A percentile compares a stretch with the other conserved stretches of the same genome.
phyloP scores from a whole-genome alignment of 2,888 invertebrate species.

The Melanostoma scalare region DNA sequence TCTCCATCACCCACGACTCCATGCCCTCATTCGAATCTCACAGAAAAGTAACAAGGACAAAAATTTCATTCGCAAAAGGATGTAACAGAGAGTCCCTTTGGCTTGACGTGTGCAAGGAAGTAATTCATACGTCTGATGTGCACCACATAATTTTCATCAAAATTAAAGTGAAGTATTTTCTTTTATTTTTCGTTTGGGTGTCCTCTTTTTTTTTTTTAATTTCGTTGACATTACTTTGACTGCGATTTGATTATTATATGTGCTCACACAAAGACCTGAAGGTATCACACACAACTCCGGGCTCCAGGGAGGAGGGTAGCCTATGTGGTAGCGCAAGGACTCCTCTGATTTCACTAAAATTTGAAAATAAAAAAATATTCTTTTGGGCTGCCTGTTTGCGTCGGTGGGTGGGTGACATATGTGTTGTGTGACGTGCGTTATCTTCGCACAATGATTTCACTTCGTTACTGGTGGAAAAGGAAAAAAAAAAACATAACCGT shows the following conservation, averaged over 20 bases:
- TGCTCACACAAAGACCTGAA: constrained; percentile 57
- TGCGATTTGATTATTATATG: constrained; percentile 69
- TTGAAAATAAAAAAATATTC: constrained; percentile 51
- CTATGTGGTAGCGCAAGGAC: constrained; percentile 31
- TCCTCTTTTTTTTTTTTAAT: constrained; percentile 57
- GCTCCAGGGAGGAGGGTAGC: constrained; percentile 11
- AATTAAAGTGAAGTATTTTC: constrained; percentile 54
- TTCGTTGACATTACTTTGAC: constrained; percentile 73
- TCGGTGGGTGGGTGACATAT: constrained; percentile 48
- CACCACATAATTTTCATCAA: not conserved
- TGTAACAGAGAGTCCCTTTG: constrained; percentile 47
- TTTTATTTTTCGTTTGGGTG: constrained; percentile 52
- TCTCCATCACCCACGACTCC: no score
- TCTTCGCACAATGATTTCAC: constrained; percentile 63
- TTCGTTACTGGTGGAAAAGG: constrained; percentile 2
- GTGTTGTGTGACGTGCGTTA: constrained; percentile 72
- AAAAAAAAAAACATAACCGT: constrained; percentile 16
- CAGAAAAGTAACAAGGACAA: constrained; percentile 20
- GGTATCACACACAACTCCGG: constrained; percentile 53
- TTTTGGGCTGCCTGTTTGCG: constrained; percentile 45
- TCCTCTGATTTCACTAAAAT: constrained; percentile 38
- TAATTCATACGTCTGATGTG: constrained; percentile 61
- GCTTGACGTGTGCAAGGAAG: constrained; percentile 61
- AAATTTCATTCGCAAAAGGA: constrained; percentile 53
- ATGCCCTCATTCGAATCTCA: no score